These are phyloP conservation scores for Corapipo altera DNA, from an alignment of 2,113 vertebrate species.

Conservation along the genomic window DNA sequence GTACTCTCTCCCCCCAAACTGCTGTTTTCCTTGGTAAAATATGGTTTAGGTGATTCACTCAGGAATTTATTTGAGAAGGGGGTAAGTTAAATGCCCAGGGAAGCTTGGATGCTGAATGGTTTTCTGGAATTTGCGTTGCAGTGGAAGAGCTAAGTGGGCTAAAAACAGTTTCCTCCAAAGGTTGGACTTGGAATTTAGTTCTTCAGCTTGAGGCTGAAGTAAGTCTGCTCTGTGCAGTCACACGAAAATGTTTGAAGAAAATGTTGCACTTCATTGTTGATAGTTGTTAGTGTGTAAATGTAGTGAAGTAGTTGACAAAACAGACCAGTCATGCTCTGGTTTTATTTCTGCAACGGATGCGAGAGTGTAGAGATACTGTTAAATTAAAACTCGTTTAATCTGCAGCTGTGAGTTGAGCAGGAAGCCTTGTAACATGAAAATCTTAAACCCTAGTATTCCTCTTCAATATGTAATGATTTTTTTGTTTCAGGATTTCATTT, in stretches of 20 bases:
- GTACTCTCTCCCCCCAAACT: background rate
- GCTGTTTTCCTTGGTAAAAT: background rate
- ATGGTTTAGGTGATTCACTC: background rate
- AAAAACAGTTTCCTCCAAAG: background rate
- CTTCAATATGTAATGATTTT: slow-evolving; percentile 16
- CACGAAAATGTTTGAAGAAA: background rate
- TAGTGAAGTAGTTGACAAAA: background rate
- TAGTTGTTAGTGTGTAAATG: background rate
- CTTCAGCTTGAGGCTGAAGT: background rate
- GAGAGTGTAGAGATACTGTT: no score
- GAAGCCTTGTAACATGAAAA: background rate
- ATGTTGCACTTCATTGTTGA: accelerated
- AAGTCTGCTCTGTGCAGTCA: background rate
- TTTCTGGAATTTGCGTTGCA: background rate
- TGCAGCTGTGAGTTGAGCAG: background rate
- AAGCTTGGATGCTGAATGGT: background rate
- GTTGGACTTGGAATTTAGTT: background rate
- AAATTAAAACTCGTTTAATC: background rate
- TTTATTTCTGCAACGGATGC: background rate
- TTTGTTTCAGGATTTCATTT: background rate
- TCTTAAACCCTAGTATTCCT: background rate
- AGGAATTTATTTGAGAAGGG: background rate
- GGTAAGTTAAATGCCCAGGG: accelerated
- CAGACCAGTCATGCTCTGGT: accelerated
- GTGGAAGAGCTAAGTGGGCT: background rate